phyloP scores from a whole-genome alignment of 2,113 vertebrate genomes.

The Rhinoderma darwinii region DNA sequence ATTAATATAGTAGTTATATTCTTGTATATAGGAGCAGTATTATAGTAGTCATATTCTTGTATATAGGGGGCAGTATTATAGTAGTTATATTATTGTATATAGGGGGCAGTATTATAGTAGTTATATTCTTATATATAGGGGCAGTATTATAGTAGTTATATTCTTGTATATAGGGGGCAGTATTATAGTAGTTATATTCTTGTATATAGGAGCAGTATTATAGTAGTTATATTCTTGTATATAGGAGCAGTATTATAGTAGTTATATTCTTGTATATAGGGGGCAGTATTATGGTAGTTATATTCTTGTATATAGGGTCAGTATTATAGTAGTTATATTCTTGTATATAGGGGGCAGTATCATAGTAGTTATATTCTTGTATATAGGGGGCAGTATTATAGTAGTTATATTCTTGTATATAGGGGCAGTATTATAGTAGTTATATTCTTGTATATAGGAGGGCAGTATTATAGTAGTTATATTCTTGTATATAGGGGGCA shows the following conservation, averaged over 20 bases:
- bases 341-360: no score
- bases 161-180: no score
- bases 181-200: no score
- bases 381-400: conserved; percentile 3
- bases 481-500: background rate
- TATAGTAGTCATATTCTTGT: conserved; percentile 4
- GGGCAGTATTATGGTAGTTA: no score
- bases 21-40: conserved; percentile 1
- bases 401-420: conserved; percentile 15
- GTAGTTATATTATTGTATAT: background rate
- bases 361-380: conserved; percentile 13
- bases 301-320: no score
- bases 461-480: conserved; percentile 14
- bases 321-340: no score
- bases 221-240: no score
- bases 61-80: conserved; percentile 9
- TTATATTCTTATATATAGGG: background rate
- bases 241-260: no score
- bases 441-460: conserved; percentile 5
- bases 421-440: conserved; percentile 5
- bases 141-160: background rate
- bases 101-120: background rate
- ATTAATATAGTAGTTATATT: conserved; percentile 16
- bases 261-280: no score
- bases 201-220: no score